Evolutionary conservation across 2,888 invertebrate species (phyloP).

Genomic region (Drosophila pullipes): DNA sequence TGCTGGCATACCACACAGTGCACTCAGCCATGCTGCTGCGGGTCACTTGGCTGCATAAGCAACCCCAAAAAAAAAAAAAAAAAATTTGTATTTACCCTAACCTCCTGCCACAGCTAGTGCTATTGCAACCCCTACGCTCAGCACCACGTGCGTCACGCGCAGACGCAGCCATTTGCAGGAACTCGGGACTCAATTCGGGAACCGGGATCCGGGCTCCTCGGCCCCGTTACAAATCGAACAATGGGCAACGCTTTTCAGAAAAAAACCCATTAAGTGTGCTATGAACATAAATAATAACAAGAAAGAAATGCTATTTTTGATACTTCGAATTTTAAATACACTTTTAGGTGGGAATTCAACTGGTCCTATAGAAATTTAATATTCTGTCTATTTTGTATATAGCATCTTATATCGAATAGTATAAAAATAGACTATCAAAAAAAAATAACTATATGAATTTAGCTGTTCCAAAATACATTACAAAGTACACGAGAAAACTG

Average conservation of each 20-base stretch:
- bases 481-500: background rate
- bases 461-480: background rate
- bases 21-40: conserved; percentile 63
- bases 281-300: conserved; percentile 68
- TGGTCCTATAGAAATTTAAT: fast-evolving
- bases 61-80: conserved; percentile 53
- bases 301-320: background rate
- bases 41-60: conserved; percentile 60
- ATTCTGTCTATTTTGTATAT: background rate
- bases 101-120: background rate
- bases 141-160: conserved; percentile 77
- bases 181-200: conserved; percentile 31
- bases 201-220: conserved; percentile 45
- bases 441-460: fast-evolving
- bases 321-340: background rate
- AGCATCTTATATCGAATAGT: background rate
- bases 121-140: conserved; percentile 55
- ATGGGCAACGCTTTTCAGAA: conserved; percentile 60
- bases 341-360: background rate
- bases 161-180: conserved; percentile 64
- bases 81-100: conserved; percentile 7
- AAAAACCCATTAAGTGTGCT: conserved; percentile 70
- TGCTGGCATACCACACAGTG: conserved; percentile 35
- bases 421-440: background rate
- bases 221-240: conserved; percentile 65